phyloP scores from a whole-genome alignment of 2,888 invertebrate genomes.

The Agrotis exclamationis region DNA sequence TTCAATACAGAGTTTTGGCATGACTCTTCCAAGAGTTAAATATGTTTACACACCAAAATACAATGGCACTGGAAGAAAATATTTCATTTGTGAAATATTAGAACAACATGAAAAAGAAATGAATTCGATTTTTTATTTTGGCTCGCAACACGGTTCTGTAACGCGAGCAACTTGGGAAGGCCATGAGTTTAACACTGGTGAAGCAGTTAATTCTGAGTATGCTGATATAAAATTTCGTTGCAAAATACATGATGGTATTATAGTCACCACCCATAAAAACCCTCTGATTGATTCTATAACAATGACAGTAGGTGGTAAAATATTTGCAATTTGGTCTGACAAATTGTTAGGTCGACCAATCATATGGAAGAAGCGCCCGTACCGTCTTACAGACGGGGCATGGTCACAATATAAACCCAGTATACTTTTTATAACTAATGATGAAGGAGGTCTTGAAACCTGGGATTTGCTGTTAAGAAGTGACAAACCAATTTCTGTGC shows the following conservation, averaged over 20 bases:
- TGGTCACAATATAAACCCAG: conserved; percentile 96
- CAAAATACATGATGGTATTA: conserved; percentile 93
- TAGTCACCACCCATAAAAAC: conserved; percentile 92
- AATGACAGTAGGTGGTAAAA: conserved; percentile 94
- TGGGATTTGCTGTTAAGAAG: conserved; percentile 95
- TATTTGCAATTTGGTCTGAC: conserved; percentile 94
- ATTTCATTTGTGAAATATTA: conserved; percentile 80
- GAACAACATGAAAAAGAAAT: conserved; percentile 78
- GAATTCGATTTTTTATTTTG: conserved; percentile 79
- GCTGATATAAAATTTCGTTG: conserved; percentile 84
- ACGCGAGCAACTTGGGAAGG: conserved; percentile 92
- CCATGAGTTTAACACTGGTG: conserved; percentile 92
- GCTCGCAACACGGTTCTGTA: conserved; percentile 86
- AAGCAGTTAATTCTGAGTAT: conserved; percentile 92
- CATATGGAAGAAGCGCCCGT: conserved; percentile 92
- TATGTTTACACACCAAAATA: conserved; percentile 79
- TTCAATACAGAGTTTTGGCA: conserved; percentile 84
- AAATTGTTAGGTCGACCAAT: conserved; percentile 92
- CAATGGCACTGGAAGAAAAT: conserved; percentile 82
- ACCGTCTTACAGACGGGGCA: conserved; percentile 91
- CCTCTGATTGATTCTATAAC: conserved; percentile 92
- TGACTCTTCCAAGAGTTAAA: conserved; percentile 78
- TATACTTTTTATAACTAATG: conserved; percentile 93
- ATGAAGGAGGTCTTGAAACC: conserved; percentile 94
- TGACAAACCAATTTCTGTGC: conserved; percentile 93